phyloP scores from a whole-genome alignment of 2,797 vertebrate species.

The Acanthurus leucopareius region DNA sequence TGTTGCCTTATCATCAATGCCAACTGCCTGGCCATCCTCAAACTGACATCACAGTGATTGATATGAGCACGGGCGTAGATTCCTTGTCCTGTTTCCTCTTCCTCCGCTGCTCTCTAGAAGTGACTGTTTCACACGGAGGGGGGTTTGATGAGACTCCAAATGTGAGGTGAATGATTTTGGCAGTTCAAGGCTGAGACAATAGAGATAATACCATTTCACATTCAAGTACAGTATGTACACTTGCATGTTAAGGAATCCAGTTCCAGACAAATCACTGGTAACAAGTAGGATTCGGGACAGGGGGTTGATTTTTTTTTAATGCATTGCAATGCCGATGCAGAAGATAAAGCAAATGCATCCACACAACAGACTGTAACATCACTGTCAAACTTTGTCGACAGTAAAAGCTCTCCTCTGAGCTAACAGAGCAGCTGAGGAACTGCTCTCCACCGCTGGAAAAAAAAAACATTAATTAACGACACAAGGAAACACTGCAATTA shows the following conservation, averaged over 20 bases:
- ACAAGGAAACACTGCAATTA: too few species aligned
- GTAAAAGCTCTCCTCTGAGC: too few species aligned
- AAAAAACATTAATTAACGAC: too few species aligned
- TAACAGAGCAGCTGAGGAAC: too few species aligned
- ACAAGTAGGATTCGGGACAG: too few species aligned
- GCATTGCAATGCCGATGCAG: too few species aligned
- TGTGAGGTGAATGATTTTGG: slow-evolving; percentile 17
- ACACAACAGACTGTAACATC: too few species aligned
- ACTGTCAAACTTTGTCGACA: too few species aligned
- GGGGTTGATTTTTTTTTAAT: too few species aligned
- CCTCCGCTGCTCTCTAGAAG: slow-evolving; percentile 50
- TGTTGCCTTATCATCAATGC: slow-evolving; percentile 64
- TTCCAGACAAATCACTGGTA: background rate
- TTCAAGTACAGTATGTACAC: slow-evolving; percentile 4
- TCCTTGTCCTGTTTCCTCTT: slow-evolving; percentile 70
- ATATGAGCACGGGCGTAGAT: slow-evolving; percentile 60
- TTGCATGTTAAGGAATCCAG: slow-evolving; percentile 3
- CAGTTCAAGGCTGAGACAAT: slow-evolving; percentile 8
- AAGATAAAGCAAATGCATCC: too few species aligned
- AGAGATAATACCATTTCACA: background rate
- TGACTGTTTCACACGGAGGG: slow-evolving; percentile 70
- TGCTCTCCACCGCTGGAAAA: too few species aligned
- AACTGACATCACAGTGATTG: slow-evolving; percentile 63
- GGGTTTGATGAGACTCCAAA: slow-evolving; percentile 38
- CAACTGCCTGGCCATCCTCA: slow-evolving; percentile 70